Evolutionary conservation across 2,113 vertebrate genomes (phyloP).

Genomic region (Oncorhynchus nerka): DNA sequence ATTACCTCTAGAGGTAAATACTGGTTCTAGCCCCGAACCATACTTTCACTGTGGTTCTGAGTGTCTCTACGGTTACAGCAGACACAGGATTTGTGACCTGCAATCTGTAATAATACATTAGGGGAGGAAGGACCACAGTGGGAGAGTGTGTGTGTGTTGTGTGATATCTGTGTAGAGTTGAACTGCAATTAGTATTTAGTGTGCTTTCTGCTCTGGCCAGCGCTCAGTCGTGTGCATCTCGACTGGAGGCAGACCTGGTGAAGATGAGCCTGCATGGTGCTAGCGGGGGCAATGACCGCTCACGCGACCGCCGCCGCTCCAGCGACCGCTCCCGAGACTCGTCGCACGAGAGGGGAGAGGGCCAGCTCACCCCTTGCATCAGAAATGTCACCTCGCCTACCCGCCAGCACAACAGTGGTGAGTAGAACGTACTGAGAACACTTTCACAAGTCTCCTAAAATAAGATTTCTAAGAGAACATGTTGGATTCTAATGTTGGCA

Average conservation of each 20-base stretch:
- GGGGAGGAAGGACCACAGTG: neutral
- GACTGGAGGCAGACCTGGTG: slow-evolving; percentile 75
- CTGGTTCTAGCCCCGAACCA: neutral
- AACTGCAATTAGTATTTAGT: slow-evolving; percentile 1
- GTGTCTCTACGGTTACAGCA: slow-evolving; percentile 8
- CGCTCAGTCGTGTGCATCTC: slow-evolving; percentile 78
- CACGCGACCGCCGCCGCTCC: slow-evolving; percentile 55
- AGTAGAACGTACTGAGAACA: slow-evolving; percentile 42
- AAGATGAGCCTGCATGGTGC: slow-evolving; percentile 96
- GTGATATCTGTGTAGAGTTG: neutral
- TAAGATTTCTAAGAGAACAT: too few species aligned
- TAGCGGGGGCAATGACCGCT: slow-evolving; percentile 86
- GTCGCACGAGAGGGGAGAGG: slow-evolving; percentile 91
- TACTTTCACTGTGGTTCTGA: neutral
- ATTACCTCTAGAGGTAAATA: neutral
- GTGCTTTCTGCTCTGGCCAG: slow-evolving; percentile 56
- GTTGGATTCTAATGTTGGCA: too few species aligned
- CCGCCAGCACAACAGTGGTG: slow-evolving; percentile 89
- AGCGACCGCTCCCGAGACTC: slow-evolving; percentile 97
- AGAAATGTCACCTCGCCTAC: slow-evolving; percentile 97
- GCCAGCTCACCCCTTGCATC: slow-evolving; percentile 97
- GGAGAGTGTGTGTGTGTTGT: neutral
- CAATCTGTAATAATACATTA: slow-evolving; percentile 5
- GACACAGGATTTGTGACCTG: slow-evolving; percentile 5
- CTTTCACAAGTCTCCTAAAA: too few species aligned